Evolutionary conservation across 2,888 invertebrate genomes (phyloP).

Genomic region (Napeogenes inachia): DNA sequence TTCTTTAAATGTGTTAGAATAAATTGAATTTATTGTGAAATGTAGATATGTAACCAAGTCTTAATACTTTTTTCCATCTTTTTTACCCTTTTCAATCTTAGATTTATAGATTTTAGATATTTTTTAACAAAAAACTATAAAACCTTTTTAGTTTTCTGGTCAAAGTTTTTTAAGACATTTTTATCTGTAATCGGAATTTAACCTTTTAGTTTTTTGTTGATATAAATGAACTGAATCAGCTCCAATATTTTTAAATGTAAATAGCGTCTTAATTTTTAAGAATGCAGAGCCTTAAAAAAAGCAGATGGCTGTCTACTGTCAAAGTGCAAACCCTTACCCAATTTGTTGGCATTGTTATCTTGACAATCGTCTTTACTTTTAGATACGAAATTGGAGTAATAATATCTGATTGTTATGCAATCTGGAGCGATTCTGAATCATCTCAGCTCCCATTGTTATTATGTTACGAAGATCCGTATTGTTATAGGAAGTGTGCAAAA

Average conservation of each 20-base stretch:
- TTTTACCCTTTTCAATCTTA: no score
- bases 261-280: not conserved
- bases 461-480: conserved; percentile 33
- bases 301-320: conserved; percentile 26
- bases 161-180: no score
- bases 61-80: no score
- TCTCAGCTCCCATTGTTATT: conserved; percentile 45
- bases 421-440: conserved; percentile 54
- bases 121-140: no score
- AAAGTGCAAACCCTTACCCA: conserved; percentile 18
- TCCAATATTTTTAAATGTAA: not conserved
- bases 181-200: no score
- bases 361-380: conserved; percentile 44
- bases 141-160: no score
- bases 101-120: no score
- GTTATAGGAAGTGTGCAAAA: conserved; percentile 69
- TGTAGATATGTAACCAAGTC: no score
- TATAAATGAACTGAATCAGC: not conserved
- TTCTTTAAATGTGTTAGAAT: no score
- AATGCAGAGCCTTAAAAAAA: conserved; percentile 6
- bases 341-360: conserved; percentile 51
- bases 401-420: conserved; percentile 65
- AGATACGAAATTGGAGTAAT: conserved; percentile 55
- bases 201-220: no score
- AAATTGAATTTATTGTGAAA: no score